These are phyloP conservation scores for Pseudomyrmex flavicornis DNA, from an alignment of 1,140 invertebrate species.

Conservation along the genomic window DNA sequence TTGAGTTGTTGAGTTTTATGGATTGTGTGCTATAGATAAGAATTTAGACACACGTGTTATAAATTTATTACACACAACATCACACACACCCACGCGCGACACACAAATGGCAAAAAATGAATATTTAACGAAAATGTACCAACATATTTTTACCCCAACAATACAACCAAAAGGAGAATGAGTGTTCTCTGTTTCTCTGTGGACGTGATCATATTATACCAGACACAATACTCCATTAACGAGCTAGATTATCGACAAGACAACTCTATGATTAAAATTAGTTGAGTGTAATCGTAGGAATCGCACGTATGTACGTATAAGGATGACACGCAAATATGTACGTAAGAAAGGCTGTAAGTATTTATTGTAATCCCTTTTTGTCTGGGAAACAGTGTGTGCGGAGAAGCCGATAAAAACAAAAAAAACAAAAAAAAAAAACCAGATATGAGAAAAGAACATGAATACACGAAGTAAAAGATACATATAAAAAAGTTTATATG, in stretches of 20 bases:
- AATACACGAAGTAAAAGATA: not conserved
- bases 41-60: not conserved
- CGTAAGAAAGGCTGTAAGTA: slow-evolving; percentile 22
- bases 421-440: not conserved
- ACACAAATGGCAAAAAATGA: not conserved
- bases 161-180: not conserved
- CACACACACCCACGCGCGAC: no score
- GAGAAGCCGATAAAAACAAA: no score
- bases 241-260: not conserved
- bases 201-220: not conserved
- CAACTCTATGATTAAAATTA: slow-evolving; percentile 4
- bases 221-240: no score
- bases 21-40: not conserved
- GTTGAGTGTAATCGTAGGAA: slow-evolving; percentile 38
- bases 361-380: slow-evolving; percentile 35
- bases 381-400: not conserved
- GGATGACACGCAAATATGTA: slow-evolving; percentile 23
- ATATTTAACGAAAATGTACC: slow-evolving; percentile 22
- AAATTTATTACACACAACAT: not conserved
- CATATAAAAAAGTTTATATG: slow-evolving; percentile 31
- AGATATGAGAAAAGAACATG: not conserved
- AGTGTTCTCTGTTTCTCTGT: not conserved
- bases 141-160: slow-evolving; percentile 13
- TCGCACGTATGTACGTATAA: slow-evolving; percentile 11
- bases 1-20: not conserved